phyloP scores from a whole-genome alignment of 2,797 vertebrate species.

The Poliocrania exsul region DNA sequence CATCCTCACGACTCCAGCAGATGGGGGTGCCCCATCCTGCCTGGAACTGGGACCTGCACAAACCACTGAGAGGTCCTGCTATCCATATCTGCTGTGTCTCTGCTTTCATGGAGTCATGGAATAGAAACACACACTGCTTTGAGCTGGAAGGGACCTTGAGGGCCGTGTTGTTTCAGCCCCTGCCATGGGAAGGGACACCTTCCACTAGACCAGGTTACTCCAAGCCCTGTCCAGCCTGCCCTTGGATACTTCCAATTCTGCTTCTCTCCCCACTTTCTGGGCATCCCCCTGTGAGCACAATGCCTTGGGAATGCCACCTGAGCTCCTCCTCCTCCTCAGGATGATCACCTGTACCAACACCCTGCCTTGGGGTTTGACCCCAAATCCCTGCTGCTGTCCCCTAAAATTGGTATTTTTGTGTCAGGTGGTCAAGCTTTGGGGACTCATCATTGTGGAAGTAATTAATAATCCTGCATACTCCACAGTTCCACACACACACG shows the following conservation, averaged over 20 bases:
- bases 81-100: accelerated
- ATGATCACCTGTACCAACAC: accelerated
- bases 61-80: accelerated
- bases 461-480: slow-evolving; percentile 37
- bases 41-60: background rate
- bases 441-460: slow-evolving; percentile 22
- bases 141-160: background rate
- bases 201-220: background rate
- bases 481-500: background rate
- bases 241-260: background rate
- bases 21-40: accelerated
- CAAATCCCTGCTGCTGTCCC: background rate
- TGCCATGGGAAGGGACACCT: background rate
- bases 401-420: background rate
- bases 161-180: background rate
- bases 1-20: accelerated
- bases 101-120: background rate
- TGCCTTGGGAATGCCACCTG: background rate
- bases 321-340: background rate
- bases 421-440: background rate
- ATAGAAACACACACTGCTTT: accelerated
- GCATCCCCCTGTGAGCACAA: background rate
- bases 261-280: accelerated
- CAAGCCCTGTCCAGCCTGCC: accelerated
- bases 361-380: accelerated